A percentile compares a stretch with the other conserved stretches of the same genome.
These are phyloP conservation scores for Choristoneura rosaceana DNA, from an alignment of 2,888 invertebrate genomes.

Conservation along the genomic window DNA sequence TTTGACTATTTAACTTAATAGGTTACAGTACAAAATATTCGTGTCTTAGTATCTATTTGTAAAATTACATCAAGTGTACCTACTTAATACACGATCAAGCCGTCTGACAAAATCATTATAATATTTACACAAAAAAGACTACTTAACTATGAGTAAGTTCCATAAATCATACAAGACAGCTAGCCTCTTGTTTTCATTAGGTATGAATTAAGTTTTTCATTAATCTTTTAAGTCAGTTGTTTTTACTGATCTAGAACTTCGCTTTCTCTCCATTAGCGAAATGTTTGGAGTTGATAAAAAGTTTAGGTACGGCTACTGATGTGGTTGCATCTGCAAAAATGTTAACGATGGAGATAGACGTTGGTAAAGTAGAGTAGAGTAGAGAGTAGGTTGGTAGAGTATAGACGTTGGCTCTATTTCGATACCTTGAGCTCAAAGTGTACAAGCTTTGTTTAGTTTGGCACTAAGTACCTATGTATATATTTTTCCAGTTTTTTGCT, in stretches of 20 bases:
- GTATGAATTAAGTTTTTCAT: not conserved
- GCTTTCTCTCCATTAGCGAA: conserved; percentile 16
- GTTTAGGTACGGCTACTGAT: not conserved
- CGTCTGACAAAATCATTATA: no score
- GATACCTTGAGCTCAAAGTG: no score
- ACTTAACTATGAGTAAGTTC: no score
- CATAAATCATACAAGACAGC: not conserved
- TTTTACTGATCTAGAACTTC: not conserved
- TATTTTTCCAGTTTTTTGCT: no score
- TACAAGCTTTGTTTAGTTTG: no score
- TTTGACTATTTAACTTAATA: not conserved
- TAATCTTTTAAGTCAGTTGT: not conserved
- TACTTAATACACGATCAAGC: no score
- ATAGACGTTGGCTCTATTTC: no score
- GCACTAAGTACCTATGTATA: no score
- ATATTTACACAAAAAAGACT: no score
- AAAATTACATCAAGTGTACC: not conserved
- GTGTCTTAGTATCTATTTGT: not conserved
- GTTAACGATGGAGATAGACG: conserved; percentile 12
- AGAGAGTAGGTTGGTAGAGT: no score
- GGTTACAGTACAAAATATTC: not conserved
- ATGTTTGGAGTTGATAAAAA: conserved; percentile 11
- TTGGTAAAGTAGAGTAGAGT: no score
- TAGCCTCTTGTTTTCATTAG: not conserved
- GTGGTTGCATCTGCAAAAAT: conserved; percentile 20